phyloP scores from a whole-genome alignment of 2,113 vertebrate species.

The Macquaria australasica region DNA sequence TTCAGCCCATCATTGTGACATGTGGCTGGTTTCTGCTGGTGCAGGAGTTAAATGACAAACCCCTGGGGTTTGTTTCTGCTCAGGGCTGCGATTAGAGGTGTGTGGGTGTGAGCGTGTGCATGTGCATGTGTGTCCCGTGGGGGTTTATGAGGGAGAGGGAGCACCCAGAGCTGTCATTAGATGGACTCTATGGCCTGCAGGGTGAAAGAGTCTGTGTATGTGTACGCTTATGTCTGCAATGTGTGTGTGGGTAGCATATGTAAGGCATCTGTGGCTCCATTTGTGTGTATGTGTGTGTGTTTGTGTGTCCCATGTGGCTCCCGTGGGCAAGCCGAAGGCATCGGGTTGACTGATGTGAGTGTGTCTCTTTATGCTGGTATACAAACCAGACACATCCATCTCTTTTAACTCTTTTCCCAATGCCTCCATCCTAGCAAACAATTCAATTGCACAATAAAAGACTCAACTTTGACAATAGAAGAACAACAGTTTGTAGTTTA shows the following conservation, averaged over 20 bases:
- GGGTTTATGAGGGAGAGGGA: slow-evolving; percentile 63
- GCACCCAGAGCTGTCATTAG: slow-evolving; percentile 74
- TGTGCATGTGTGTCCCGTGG: slow-evolving; percentile 47
- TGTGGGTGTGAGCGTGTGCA: slow-evolving; percentile 52
- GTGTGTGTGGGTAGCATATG: slow-evolving; percentile 44
- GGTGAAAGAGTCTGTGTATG: slow-evolving; percentile 43
- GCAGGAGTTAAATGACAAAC: slow-evolving; percentile 86
- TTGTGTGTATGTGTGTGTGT: slow-evolving; percentile 32
- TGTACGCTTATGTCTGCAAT: slow-evolving; percentile 7
- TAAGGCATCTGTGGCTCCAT: slow-evolving; percentile 53
- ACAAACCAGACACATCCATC: slow-evolving; percentile 57
- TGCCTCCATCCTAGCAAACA: slow-evolving; percentile 29
- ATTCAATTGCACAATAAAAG: slow-evolving; percentile 47
- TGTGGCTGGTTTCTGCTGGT: slow-evolving; percentile 82
- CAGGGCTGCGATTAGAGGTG: slow-evolving; percentile 75
- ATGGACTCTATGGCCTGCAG: slow-evolving; percentile 52
- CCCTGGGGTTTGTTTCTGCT: slow-evolving; percentile 72
- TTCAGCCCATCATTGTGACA: slow-evolving; percentile 49
- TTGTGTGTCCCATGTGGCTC: slow-evolving; percentile 55
- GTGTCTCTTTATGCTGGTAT: slow-evolving; percentile 26
- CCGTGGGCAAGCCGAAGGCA: slow-evolving; percentile 39
- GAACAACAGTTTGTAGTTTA: slow-evolving; percentile 35
- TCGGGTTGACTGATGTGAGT: slow-evolving; percentile 53
- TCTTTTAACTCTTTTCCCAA: slow-evolving; percentile 18
- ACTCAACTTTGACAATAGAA: slow-evolving; percentile 25